Conservation (phyloP, 2,797 vertebrate genomes). For the Lutra lutra region DNA sequence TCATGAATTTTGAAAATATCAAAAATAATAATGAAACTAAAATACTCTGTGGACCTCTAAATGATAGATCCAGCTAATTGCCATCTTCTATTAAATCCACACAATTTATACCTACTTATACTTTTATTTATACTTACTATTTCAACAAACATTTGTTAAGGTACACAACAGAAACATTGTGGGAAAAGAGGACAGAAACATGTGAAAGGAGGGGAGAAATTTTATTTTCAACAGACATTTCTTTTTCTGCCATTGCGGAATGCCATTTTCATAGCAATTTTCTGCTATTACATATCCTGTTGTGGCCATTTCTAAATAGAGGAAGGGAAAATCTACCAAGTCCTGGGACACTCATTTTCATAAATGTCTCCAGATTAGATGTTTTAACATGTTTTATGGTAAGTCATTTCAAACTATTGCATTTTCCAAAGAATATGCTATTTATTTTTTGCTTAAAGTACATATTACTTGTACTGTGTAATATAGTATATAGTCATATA, state of each 20-base stretch:
- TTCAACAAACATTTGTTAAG: constrained; percentile 53
- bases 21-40: constrained; percentile 43
- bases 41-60: constrained; percentile 7
- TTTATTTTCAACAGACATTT: constrained; percentile 29
- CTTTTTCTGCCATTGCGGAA: constrained; percentile 46
- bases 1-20: constrained; percentile 37
- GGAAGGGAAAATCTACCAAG: neutral
- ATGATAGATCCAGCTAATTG: neutral
- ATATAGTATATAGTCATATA: neutral
- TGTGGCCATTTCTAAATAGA: constrained; percentile 29
- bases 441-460: constrained; percentile 49
- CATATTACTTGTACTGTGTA: neutral
- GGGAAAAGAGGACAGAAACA: constrained; percentile 32
- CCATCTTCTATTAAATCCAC: neutral
- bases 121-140: neutral
- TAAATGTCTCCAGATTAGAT: constrained; percentile 29
- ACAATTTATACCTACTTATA: constrained; percentile 21
- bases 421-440: constrained; percentile 52
- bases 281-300: neutral
- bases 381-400: constrained; percentile 54
- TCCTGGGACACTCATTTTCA: constrained; percentile 54
- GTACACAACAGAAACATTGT: neutral
- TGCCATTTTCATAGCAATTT: constrained; percentile 27
- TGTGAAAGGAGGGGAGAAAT: neutral
- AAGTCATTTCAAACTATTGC: constrained; percentile 45